Evolutionary conservation across 2,797 vertebrate genomes (phyloP), one percentile per base, ranked within the genome.

Genomic region (Macrochelys suwanniensis): DNA sequence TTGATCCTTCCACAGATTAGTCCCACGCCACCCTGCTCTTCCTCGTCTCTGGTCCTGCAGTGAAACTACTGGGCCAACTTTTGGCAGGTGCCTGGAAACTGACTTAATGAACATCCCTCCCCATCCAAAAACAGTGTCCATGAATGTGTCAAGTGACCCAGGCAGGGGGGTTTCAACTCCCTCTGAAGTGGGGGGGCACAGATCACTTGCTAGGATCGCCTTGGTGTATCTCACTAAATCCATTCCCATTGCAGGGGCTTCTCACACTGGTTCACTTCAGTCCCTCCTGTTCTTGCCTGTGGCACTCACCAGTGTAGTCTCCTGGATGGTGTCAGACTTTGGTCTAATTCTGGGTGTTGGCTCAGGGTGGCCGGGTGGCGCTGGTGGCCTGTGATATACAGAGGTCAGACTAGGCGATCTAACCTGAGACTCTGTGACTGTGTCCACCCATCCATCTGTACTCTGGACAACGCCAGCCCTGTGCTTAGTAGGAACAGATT

Each of bases 91-190:
- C 51, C 51, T 56, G 23, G 33, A 56, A 56, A 56, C 26, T 42
- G 37, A 28, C 5, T 17, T 37, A 25, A 42, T 42, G 15, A 54
- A 15, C 53, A 25, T 80, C 37, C 23, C 79, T 11, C 49, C 0
- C 1, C 45, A 31, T 3, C 10, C 74, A 0, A 0, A 51, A 11
- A 6, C 54, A 78, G 85, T 78, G 76, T 53, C 65, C 57, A 59
- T 28, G 12, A 15, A 31, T 31, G 57, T 61, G 57, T 61, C 28
- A 61, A 33, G 59, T 61, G 59, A 31, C 57, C 6, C 0, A 28
- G 5, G 57, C 28, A 12, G 28, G 28, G 13, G 13, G 28, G 31
- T 7, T 61, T 31, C 28, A 61, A 61, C 59, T 61, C 59, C 31
- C 7, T 16, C 13, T 61, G 59, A 31, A 61, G 12, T 15, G 31